phyloP scores from a whole-genome alignment of 2,888 invertebrate species.

The Gandaritis pyraliata region DNA sequence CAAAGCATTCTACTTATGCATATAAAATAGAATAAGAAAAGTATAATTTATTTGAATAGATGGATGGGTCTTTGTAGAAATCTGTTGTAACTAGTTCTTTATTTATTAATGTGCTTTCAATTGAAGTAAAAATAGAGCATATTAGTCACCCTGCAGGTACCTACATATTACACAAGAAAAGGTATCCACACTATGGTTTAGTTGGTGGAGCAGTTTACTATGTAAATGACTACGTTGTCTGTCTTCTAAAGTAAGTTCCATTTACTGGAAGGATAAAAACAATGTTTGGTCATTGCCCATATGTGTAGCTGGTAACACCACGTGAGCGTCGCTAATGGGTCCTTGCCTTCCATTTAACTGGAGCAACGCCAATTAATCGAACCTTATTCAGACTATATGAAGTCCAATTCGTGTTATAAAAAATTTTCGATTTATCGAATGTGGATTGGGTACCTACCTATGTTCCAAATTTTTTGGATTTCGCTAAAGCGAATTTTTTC shows the following conservation, averaged over 20 bases:
- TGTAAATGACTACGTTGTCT: slow-evolving; percentile 10
- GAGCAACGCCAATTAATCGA: slow-evolving; percentile 17
- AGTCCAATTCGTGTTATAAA: slow-evolving; percentile 4
- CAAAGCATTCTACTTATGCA: too few species aligned
- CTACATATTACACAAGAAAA: too few species aligned
- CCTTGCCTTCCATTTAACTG: slow-evolving; percentile 33
- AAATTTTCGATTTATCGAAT: neutral
- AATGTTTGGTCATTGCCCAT: slow-evolving; percentile 39
- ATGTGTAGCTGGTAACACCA: slow-evolving; percentile 31
- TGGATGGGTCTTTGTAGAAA: too few species aligned
- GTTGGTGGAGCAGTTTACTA: neutral
- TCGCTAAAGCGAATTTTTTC: too few species aligned
- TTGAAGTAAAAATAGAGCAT: too few species aligned
- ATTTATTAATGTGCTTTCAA: too few species aligned
- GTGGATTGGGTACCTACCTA: neutral
- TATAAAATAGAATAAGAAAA: too few species aligned
- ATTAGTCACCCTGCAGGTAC: too few species aligned
- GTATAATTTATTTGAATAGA: too few species aligned
- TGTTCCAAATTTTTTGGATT: too few species aligned
- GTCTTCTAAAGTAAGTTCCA: slow-evolving; percentile 29
- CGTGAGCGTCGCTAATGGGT: slow-evolving; percentile 32
- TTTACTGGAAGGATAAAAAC: slow-evolving; percentile 35
- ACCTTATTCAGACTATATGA: slow-evolving; percentile 13
- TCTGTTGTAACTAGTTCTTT: too few species aligned
- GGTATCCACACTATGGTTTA: too few species aligned